Percentiles rank a stretch among this genome's conserved stretches.
Evolutionary conservation across 2,113 vertebrate genomes (phyloP).

Genomic region (Varanus komodoensis): DNA sequence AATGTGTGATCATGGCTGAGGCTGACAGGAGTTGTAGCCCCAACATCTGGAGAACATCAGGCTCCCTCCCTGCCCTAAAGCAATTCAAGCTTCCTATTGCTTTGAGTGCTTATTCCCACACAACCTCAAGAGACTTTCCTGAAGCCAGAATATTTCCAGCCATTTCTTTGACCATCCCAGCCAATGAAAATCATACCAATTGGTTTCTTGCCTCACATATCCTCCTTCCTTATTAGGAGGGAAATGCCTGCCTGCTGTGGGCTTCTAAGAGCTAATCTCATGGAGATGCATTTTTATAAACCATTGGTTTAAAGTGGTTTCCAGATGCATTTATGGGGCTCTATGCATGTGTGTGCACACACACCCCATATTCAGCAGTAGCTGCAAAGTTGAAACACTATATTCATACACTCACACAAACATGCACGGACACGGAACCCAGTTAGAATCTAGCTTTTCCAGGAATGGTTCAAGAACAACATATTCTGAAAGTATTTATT

Average conservation of each 20-base stretch:
- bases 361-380: too few relatives aligned
- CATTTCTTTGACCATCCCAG: background rate
- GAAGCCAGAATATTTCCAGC: too few relatives aligned
- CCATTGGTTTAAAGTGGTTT: background rate
- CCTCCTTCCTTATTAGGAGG: background rate
- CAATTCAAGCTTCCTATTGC: background rate
- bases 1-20: too few relatives aligned
- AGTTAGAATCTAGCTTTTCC: background rate
- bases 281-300: background rate
- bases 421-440: background rate
- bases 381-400: too few relatives aligned
- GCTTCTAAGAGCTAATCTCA: too few relatives aligned
- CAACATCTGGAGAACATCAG: too few relatives aligned
- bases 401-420: too few relatives aligned
- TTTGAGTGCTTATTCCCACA: background rate
- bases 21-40: too few relatives aligned
- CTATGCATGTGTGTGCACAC: too few relatives aligned
- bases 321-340: too few relatives aligned
- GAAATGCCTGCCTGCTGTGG: background rate
- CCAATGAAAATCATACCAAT: background rate
- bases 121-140: background rate
- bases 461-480: constrained; percentile 15
- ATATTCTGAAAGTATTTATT: background rate
- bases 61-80: background rate
- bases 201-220: background rate